These are phyloP conservation scores for Mystacides longicornis DNA, from an alignment of 2,888 invertebrate genomes.

Conservation along the genomic window DNA sequence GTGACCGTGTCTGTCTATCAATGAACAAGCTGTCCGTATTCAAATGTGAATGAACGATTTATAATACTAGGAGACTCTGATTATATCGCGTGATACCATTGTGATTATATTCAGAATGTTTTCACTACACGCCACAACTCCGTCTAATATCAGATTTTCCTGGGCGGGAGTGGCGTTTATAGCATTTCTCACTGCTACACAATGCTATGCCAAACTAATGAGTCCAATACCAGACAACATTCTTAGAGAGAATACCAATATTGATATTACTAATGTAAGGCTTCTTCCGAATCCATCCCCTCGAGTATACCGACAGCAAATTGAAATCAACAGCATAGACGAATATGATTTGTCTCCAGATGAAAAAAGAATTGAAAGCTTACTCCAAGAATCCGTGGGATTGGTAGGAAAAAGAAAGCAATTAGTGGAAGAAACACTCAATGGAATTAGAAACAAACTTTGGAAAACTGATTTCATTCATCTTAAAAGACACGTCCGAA, in stretches of 20 bases:
- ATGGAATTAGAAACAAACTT: not conserved
- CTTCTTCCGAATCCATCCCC: not conserved
- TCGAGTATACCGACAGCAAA: not conserved
- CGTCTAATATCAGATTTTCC: not conserved
- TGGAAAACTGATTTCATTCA: not conserved
- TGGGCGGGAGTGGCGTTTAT: not conserved
- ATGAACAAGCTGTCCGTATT: not conserved
- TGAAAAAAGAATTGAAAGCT: not conserved
- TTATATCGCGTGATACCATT: not conserved
- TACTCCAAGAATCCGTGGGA: not conserved
- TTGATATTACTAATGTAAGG: not conserved
- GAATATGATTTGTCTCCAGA: not conserved
- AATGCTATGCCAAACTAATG: not conserved
- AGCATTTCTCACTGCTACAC: not conserved
- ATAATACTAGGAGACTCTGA: not conserved
- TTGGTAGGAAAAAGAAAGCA: not conserved
- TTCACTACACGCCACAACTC: not conserved
- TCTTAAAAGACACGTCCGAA: not conserved
- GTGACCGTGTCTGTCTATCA: not conserved
- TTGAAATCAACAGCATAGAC: not conserved
- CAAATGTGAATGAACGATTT: not conserved
- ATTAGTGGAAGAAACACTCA: not conserved
- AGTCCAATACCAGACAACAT: not conserved
- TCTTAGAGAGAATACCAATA: not conserved
- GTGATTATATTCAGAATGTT: conserved; percentile 1